Conservation (phyloP, 2,888 invertebrate genomes). For the Ennomos fuscantarius region DNA sequence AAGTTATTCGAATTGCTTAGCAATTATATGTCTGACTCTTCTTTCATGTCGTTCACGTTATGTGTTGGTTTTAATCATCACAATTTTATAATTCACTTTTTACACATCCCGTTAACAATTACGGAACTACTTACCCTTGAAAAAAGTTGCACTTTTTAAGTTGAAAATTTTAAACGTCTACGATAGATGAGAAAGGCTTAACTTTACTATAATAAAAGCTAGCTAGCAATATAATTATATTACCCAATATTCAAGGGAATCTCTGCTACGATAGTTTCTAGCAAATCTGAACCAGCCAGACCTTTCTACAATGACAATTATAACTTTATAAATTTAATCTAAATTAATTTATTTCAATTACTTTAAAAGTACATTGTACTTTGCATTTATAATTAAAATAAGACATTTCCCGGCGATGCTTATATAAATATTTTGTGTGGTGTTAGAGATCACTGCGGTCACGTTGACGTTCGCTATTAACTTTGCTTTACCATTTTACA, state of each 20-base stretch:
- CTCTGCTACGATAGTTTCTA: constrained; percentile 27
- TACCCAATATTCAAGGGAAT: constrained; percentile 27
- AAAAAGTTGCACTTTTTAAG: constrained; percentile 6
- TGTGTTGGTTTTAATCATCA: constrained; percentile 22
- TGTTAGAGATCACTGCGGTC: constrained; percentile 10
- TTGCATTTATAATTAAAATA: constrained; percentile 31
- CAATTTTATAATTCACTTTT: constrained; percentile 18
- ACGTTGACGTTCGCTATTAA: constrained; percentile 1
- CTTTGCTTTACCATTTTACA: constrained; percentile 1
- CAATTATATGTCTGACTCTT: constrained; percentile 12
- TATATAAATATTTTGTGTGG: constrained; percentile 10
- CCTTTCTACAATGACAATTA: constrained; percentile 7
- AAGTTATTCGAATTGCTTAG: constrained; percentile 15
- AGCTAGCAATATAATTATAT: constrained; percentile 21
- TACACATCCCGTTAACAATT: constrained; percentile 11
- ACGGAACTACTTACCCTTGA: background rate
- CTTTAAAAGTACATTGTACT: constrained; percentile 34
- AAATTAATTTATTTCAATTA: constrained; percentile 14
- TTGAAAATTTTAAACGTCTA: constrained; percentile 11
- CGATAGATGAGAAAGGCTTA: constrained; percentile 22
- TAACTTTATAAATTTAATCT: constrained; percentile 4
- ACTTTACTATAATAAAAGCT: constrained; percentile 36
- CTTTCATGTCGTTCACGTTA: constrained; percentile 7
- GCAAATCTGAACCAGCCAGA: constrained; percentile 61
- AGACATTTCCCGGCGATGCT: constrained; percentile 45